phyloP scores from a whole-genome alignment of 2,113 vertebrate species.

The Catharus fuscescens region DNA sequence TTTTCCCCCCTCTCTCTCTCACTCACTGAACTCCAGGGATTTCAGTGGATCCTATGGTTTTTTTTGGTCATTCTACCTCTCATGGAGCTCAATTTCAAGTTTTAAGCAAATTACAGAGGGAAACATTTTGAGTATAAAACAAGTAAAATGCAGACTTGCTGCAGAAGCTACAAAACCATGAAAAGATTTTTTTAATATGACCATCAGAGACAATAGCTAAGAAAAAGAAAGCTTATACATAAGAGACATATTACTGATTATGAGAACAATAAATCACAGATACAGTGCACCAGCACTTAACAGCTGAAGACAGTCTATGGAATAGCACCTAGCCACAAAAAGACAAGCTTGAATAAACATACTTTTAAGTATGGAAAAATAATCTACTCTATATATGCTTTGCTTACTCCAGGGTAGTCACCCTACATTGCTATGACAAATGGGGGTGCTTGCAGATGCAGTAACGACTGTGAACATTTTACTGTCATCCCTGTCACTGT shows the following conservation, averaged over 20 bases:
- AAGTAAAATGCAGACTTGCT: constrained; percentile 48
- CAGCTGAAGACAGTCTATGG: constrained; percentile 56
- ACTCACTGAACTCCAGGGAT: not conserved
- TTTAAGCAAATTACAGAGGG: constrained; percentile 20
- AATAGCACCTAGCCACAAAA: constrained; percentile 41
- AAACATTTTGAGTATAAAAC: constrained; percentile 55
- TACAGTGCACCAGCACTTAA: constrained; percentile 63
- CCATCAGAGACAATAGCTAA: constrained; percentile 66
- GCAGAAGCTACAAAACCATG: constrained; percentile 46
- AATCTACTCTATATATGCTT: not conserved
- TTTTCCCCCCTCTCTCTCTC: not conserved
- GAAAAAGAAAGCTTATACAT: constrained; percentile 53
- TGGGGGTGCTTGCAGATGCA: not conserved
- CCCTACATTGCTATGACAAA: not conserved
- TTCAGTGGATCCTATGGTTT: not conserved
- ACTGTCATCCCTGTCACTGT: not conserved
- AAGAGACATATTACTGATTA: constrained; percentile 74
- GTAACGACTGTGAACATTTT: not conserved
- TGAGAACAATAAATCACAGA: constrained; percentile 74
- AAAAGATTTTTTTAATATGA: constrained; percentile 73
- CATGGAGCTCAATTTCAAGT: constrained; percentile 39
- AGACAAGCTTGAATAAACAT: constrained; percentile 40
- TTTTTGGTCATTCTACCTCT: constrained; percentile 36
- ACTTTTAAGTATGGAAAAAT: constrained; percentile 42
- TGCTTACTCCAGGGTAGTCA: not conserved